These are phyloP conservation scores for Onychostruthus taczanowskii DNA, from an alignment of 2,113 vertebrate genomes.

Conservation along the genomic window DNA sequence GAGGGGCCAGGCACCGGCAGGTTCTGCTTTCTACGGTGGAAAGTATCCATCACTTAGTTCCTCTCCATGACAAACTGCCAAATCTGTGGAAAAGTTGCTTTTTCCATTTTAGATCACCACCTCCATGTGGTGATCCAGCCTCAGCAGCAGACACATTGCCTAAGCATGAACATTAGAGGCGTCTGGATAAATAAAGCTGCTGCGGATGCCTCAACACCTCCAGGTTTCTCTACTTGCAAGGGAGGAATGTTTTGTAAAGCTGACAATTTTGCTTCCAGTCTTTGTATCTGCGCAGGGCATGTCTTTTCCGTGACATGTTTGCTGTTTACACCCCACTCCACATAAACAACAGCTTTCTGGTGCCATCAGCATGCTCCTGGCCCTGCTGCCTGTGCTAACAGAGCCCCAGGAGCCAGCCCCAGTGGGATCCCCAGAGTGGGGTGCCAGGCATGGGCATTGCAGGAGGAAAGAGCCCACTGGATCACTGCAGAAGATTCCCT, in stretches of 20 bases:
- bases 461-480: background rate
- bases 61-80: conserved; percentile 48
- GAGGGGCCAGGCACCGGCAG: background rate
- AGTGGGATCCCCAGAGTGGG: rapidly evolving
- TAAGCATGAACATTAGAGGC: conserved; percentile 51
- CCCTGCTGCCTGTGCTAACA: conserved; percentile 1
- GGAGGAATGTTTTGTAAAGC: conserved; percentile 49
- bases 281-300: background rate
- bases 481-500: background rate
- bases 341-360: conserved; percentile 47
- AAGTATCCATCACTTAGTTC: background rate
- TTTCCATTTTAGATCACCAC: conserved; percentile 69
- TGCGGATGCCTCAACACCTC: conserved; percentile 52
- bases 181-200: conserved; percentile 65
- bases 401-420: background rate
- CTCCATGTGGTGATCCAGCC: conserved; percentile 67
- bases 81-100: conserved; percentile 46
- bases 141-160: conserved; percentile 48
- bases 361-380: background rate
- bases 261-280: conserved; percentile 54
- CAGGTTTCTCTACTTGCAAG: conserved; percentile 56
- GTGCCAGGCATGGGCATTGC: background rate
- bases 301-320: background rate
- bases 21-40: background rate
- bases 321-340: conserved; percentile 52